A percentile compares a stretch with the other conserved stretches of the same genome.
Conservation (phyloP, 2,113 vertebrate genomes). For the Scomber japonicus region DNA sequence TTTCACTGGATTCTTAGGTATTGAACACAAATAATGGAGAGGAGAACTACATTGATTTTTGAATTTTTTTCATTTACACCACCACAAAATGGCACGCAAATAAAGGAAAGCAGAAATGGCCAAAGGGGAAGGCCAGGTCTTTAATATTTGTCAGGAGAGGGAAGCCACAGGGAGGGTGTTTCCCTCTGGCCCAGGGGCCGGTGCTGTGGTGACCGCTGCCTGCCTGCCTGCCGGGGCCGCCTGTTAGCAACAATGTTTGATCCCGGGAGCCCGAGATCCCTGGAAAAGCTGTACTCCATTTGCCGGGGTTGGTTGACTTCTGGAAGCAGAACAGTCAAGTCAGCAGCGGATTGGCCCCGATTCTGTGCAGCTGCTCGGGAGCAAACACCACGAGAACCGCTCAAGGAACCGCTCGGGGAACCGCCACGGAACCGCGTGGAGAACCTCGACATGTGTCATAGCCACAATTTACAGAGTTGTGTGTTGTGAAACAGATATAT, state of each 20-base stretch:
- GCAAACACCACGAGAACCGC: constrained; percentile 74
- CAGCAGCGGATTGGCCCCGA: constrained; percentile 69
- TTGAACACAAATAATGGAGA: constrained; percentile 76
- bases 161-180: constrained; percentile 87
- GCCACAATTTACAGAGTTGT: constrained; percentile 86
- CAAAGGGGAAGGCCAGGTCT: constrained; percentile 83
- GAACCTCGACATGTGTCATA: constrained; percentile 85
- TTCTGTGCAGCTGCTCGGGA: constrained; percentile 77
- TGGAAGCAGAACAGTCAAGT: constrained; percentile 81
- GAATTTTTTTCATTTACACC: constrained; percentile 66
- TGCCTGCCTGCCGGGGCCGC: constrained; percentile 70
- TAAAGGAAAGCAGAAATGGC: constrained; percentile 76
- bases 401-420: constrained; percentile 72
- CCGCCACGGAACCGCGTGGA: constrained; percentile 74
- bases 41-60: constrained; percentile 56
- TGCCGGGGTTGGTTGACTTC: constrained; percentile 76
- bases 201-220: constrained; percentile 80
- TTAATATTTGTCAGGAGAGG: constrained; percentile 88
- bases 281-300: constrained; percentile 81
- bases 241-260: constrained; percentile 80
- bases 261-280: constrained; percentile 77
- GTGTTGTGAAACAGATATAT: constrained; percentile 85
- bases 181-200: constrained; percentile 80
- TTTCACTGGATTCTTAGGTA: constrained; percentile 71
- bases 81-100: constrained; percentile 79